Conservation (phyloP, 1,140 invertebrate species). For the Dendrolimus punctatus region DNA sequence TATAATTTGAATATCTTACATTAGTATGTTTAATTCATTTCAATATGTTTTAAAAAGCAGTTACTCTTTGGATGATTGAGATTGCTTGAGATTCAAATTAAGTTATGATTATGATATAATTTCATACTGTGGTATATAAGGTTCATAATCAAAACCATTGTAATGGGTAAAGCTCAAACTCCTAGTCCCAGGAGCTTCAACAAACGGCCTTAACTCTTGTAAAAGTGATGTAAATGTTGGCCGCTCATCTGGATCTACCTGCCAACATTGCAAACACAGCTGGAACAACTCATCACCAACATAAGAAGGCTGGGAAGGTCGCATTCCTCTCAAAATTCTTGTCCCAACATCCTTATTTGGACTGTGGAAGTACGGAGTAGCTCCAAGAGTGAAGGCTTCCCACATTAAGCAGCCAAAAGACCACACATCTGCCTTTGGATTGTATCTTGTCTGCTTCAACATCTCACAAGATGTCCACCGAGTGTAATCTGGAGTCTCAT, state of each 20-base stretch:
- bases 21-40: no score
- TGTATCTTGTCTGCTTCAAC: conserved; percentile 76
- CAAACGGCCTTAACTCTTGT: conserved; percentile 40
- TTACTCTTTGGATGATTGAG: conserved; percentile 14
- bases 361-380: conserved; percentile 83
- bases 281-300: conserved; percentile 86
- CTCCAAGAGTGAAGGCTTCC: conserved; percentile 88
- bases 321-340: conserved; percentile 77
- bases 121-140: conserved; percentile 60
- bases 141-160: conserved; percentile 65
- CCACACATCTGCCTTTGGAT: conserved; percentile 85
- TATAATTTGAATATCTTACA: no score
- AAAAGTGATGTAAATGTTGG: conserved; percentile 66
- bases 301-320: conserved; percentile 81
- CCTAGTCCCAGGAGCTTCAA: conserved; percentile 38
- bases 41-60: no score
- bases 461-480: conserved; percentile 86
- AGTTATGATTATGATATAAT: conserved; percentile 35
- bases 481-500: conserved; percentile 77
- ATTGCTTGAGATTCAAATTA: conserved; percentile 5
- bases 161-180: conserved; percentile 64
- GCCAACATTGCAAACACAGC: conserved; percentile 88
- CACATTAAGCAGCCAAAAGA: conserved; percentile 86
- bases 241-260: conserved; percentile 84
- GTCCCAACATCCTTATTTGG: conserved; percentile 79